phyloP scores from a whole-genome alignment of 2,888 invertebrate genomes.

The Drosophila mimica region DNA sequence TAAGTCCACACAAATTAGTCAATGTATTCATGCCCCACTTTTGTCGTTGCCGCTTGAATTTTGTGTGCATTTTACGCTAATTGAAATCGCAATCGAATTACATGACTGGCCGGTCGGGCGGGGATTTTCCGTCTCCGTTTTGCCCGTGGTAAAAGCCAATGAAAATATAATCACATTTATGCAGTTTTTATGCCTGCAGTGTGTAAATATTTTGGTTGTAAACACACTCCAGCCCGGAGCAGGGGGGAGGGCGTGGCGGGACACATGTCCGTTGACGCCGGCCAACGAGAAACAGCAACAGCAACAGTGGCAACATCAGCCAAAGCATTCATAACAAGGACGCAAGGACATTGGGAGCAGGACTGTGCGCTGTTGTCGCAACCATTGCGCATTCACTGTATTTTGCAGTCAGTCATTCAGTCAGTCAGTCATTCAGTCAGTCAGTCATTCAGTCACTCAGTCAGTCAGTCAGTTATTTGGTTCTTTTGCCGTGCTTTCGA shows the following conservation, averaged over 20 bases:
- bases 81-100: constrained; percentile 82
- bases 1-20: constrained; percentile 26
- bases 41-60: constrained; percentile 37
- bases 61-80: constrained; percentile 75
- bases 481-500: constrained; percentile 47
- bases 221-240: constrained; percentile 45
- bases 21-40: constrained; percentile 11
- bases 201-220: constrained; percentile 80
- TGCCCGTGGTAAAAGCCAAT: constrained; percentile 63
- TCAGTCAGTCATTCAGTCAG: constrained; percentile 18
- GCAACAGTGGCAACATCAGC: constrained; percentile 12
- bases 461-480: constrained; percentile 18
- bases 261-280: constrained; percentile 38
- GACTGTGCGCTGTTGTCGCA: constrained; percentile 18
- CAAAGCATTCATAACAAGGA: constrained; percentile 15
- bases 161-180: constrained; percentile 81
- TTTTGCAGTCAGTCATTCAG: constrained; percentile 28
- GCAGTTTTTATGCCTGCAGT: constrained; percentile 81
- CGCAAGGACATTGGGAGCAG: constrained; percentile 22
- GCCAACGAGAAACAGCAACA: constrained; percentile 22
- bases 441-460: constrained; percentile 19
- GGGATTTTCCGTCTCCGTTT: constrained; percentile 4
- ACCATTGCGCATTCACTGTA: constrained; percentile 30
- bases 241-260: neutral
- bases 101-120: constrained; percentile 43